These are phyloP conservation scores for Peromyscus eremicus DNA, from an alignment of 2,797 vertebrate genomes.

Conservation along the genomic window DNA sequence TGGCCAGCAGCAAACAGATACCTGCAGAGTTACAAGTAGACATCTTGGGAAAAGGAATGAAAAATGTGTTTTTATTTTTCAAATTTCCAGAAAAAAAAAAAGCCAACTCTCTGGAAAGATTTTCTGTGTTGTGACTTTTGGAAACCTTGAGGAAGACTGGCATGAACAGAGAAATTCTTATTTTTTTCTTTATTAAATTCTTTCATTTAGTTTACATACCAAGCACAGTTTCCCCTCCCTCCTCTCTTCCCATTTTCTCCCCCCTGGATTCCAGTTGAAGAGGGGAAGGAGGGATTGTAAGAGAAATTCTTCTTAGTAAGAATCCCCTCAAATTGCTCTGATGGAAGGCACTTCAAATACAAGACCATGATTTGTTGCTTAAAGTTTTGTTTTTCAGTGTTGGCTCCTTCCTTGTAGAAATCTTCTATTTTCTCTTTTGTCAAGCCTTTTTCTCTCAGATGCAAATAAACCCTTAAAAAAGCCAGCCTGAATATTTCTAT, in stretches of 20 bases:
- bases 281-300: too few species aligned
- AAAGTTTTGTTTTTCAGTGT: constrained; percentile 9
- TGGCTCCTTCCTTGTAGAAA: constrained; percentile 32
- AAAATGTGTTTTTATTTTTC: constrained; percentile 53
- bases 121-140: constrained; percentile 43
- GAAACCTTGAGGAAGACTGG: constrained; percentile 14
- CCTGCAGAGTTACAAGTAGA: neutral
- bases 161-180: neutral
- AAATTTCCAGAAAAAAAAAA: neutral
- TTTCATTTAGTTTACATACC: too few species aligned
- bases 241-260: too few species aligned
- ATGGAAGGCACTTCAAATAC: constrained; percentile 33
- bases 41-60: constrained; percentile 2
- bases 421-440: neutral
- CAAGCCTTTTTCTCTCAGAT: neutral
- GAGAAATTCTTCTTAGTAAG: neutral
- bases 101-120: neutral
- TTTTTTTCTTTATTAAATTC: neutral
- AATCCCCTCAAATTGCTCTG: neutral
- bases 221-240: too few species aligned
- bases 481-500: neutral
- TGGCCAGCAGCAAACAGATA: constrained; percentile 16
- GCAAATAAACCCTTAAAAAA: constrained; percentile 49
- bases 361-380: neutral
- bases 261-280: too few species aligned